A percentile compares a stretch with the other conserved stretches of the same genome.
phyloP scores from a whole-genome alignment of 2,888 invertebrate species.

The Sylvicola cinctus region DNA sequence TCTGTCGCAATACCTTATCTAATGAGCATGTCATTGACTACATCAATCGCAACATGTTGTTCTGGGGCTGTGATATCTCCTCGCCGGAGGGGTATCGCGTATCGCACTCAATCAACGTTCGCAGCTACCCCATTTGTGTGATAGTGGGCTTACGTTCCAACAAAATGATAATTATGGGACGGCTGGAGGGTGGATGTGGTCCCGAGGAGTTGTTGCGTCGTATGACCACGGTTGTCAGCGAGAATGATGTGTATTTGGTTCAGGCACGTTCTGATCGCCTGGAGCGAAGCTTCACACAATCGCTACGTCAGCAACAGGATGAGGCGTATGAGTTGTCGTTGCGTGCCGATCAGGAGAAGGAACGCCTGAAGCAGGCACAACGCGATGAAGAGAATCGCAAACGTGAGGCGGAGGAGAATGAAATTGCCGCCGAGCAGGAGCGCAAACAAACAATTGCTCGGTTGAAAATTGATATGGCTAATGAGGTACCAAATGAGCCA shows the following conservation, averaged over 20 bases:
- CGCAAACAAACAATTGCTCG: slow-evolving; percentile 34
- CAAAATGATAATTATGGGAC: slow-evolving; percentile 81
- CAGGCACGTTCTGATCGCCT: slow-evolving; percentile 62
- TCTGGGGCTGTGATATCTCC: slow-evolving; percentile 86
- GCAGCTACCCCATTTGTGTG: slow-evolving; percentile 69
- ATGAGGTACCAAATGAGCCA: slow-evolving; percentile 56
- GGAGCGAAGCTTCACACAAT: slow-evolving; percentile 67
- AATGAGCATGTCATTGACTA: slow-evolving; percentile 55
- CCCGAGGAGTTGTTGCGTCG: slow-evolving; percentile 48
- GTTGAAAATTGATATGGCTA: slow-evolving; percentile 42
- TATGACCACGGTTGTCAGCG: slow-evolving; percentile 52
- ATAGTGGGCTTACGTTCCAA: slow-evolving; percentile 77
- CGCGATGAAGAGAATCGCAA: slow-evolving; percentile 29
- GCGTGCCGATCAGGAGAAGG: slow-evolving; percentile 87
- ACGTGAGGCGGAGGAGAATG: slow-evolving; percentile 28
- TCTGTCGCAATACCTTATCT: slow-evolving; percentile 56
- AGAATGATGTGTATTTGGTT: slow-evolving; percentile 70
- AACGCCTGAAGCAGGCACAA: slow-evolving; percentile 44
- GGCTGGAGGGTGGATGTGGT: slow-evolving; percentile 71
- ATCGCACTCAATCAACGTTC: slow-evolving; percentile 66
- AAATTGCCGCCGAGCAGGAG: slow-evolving; percentile 30
- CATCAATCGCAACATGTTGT: slow-evolving; percentile 64
- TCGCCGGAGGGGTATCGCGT: slow-evolving; percentile 85
- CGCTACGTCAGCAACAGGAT: slow-evolving; percentile 77
- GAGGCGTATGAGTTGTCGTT: slow-evolving; percentile 83